These are phyloP conservation scores for Apocrypta bakeri DNA, from an alignment of 1,140 invertebrate genomes.

Conservation along the genomic window DNA sequence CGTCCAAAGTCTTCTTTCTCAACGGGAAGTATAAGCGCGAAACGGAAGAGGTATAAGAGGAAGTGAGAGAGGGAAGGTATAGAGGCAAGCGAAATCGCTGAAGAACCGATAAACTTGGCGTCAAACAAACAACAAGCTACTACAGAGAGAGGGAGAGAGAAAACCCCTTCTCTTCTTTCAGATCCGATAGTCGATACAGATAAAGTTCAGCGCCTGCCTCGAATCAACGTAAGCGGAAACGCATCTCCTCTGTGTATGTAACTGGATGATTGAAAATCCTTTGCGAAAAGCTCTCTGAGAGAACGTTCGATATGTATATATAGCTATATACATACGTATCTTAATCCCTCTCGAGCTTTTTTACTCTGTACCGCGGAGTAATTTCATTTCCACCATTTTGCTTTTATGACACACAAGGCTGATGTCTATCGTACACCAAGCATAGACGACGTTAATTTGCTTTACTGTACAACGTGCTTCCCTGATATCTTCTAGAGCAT, in stretches of 20 bases:
- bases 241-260: constrained; percentile 8
- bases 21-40: not conserved
- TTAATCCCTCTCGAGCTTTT: not conserved
- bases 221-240: constrained; percentile 28
- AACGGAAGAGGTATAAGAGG: constrained; percentile 13
- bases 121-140: constrained; percentile 62
- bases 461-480: not conserved
- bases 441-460: constrained; percentile 17
- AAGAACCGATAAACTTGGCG: constrained; percentile 67
- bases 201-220: constrained; percentile 39
- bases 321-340: constrained; percentile 5
- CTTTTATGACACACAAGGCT: constrained; percentile 23
- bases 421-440: not conserved
- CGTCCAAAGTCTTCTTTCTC: constrained; percentile 7
- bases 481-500: no score
- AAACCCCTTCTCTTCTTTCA: constrained; percentile 32
- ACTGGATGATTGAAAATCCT: constrained; percentile 51
- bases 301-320: constrained; percentile 41
- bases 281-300: constrained; percentile 29
- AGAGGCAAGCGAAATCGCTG: constrained; percentile 63
- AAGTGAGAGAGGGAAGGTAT: not conserved
- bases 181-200: constrained; percentile 57
- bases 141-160: not conserved
- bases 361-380: constrained; percentile 1
- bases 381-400: constrained; percentile 35